Conservation (phyloP, 2,113 vertebrate species). For the Percopsis transmontana region DNA sequence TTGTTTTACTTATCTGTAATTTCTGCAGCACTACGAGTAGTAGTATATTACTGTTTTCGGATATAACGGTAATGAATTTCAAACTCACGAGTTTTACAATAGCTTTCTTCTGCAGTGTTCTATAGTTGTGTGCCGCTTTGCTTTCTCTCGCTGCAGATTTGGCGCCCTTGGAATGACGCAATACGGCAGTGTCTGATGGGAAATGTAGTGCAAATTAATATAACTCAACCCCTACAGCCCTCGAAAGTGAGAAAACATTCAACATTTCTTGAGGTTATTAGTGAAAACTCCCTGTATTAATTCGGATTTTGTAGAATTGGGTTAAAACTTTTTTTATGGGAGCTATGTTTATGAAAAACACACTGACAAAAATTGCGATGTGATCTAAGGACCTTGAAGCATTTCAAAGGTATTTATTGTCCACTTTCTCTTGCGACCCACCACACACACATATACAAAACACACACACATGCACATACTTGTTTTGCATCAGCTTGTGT, state of each 20-base stretch:
- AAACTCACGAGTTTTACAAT: neutral
- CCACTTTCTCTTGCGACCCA: too few relatives aligned
- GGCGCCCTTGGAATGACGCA: conserved; percentile 49
- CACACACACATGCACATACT: neutral
- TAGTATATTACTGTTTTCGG: neutral
- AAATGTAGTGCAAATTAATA: neutral
- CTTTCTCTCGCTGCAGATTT: conserved; percentile 28
- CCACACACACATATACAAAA: too few relatives aligned
- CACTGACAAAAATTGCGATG: too few relatives aligned
- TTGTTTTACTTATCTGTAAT: too few relatives aligned
- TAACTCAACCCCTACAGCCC: neutral
- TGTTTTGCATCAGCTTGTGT: neutral
- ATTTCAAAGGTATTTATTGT: too few relatives aligned
- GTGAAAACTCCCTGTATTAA: too few relatives aligned
- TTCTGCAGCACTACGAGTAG: neutral
- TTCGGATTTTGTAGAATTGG: too few relatives aligned
- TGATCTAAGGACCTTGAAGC: too few relatives aligned
- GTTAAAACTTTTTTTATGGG: too few relatives aligned
- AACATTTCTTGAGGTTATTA: too few relatives aligned
- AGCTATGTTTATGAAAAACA: too few relatives aligned
- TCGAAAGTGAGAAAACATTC: too few relatives aligned
- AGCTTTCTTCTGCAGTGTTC: neutral
- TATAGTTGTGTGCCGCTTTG: neutral
- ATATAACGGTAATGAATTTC: neutral
- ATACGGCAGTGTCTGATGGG: neutral